Percentiles rank a stretch among this genome's conserved stretches.
phyloP scores from a whole-genome alignment of 2,113 vertebrate species.

The Eurypyga helias region DNA sequence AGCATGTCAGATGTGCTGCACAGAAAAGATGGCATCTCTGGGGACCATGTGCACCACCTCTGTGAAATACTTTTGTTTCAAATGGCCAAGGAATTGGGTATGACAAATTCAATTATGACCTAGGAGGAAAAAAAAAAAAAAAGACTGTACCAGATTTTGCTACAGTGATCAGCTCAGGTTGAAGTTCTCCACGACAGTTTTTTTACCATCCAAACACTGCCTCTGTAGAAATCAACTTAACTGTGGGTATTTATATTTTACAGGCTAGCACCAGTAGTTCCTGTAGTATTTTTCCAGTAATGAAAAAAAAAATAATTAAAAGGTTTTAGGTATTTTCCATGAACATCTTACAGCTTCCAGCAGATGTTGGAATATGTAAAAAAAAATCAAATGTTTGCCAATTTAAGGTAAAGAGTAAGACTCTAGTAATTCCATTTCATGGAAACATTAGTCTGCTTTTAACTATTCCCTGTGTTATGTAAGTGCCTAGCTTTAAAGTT shows the following conservation, averaged over 20 bases:
- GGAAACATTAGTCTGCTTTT: background rate
- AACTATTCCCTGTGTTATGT: background rate
- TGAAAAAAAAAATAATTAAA: background rate
- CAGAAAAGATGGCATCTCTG: background rate
- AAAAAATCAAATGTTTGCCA: background rate
- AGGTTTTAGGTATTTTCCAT: constrained; percentile 3
- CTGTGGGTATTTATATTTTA: constrained; percentile 22
- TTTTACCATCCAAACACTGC: background rate
- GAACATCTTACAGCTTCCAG: background rate
- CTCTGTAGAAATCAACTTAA: background rate
- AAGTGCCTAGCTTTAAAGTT: background rate
- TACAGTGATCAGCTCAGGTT: background rate
- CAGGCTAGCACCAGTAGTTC: background rate
- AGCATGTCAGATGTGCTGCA: background rate
- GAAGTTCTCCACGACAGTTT: background rate
- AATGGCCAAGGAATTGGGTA: background rate
- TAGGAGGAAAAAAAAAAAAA: background rate
- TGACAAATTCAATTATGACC: background rate
- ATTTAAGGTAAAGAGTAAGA: background rate
- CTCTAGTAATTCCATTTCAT: background rate
- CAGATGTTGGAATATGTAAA: background rate
- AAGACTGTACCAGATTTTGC: background rate
- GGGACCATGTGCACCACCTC: background rate
- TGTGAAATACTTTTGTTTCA: background rate
- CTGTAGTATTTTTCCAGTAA: constrained; percentile 37